Evolutionary conservation across 2,797 vertebrate genomes (phyloP).

Genomic region (Acrocephalus scirpaceus): DNA sequence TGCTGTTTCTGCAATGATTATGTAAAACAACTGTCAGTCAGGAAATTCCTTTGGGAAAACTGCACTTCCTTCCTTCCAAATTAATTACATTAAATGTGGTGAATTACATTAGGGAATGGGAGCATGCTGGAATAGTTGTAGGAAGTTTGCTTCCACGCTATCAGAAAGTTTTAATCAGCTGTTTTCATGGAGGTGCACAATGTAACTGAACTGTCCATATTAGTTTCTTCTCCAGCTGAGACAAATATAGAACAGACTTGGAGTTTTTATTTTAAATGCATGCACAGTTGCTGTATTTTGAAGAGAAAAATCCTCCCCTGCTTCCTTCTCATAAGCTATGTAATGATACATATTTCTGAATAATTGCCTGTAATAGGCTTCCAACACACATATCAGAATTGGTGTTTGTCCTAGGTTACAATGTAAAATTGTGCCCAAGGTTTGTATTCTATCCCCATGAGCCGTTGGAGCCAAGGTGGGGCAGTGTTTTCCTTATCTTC

Average conservation of each 20-base stretch:
- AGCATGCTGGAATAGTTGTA: background rate
- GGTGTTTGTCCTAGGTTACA: too few species aligned
- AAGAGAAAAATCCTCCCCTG: background rate
- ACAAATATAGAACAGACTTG: background rate
- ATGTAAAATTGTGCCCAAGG: too few species aligned
- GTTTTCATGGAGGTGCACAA: background rate
- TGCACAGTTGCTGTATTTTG: background rate
- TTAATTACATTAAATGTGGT: conserved; percentile 26
- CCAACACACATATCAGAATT: background rate
- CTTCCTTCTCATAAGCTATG: background rate
- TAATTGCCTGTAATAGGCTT: background rate
- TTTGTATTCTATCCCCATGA: too few species aligned
- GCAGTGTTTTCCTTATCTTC: too few species aligned
- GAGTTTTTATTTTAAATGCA: background rate
- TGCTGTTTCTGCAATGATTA: background rate
- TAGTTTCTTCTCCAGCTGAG: background rate
- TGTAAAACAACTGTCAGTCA: conserved; percentile 41
- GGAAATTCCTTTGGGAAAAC: conserved; percentile 25
- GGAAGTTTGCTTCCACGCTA: background rate
- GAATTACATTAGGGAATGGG: conserved; percentile 15
- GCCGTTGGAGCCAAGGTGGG: too few species aligned
- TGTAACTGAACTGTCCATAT: background rate
- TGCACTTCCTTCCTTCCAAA: conserved; percentile 31
- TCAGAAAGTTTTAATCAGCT: background rate
- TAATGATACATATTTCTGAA: background rate